A percentile compares a stretch with the other conserved stretches of the same genome.
These are phyloP conservation scores for Turnix velox DNA, from an alignment of 2,113 vertebrate genomes.

Conservation along the genomic window DNA sequence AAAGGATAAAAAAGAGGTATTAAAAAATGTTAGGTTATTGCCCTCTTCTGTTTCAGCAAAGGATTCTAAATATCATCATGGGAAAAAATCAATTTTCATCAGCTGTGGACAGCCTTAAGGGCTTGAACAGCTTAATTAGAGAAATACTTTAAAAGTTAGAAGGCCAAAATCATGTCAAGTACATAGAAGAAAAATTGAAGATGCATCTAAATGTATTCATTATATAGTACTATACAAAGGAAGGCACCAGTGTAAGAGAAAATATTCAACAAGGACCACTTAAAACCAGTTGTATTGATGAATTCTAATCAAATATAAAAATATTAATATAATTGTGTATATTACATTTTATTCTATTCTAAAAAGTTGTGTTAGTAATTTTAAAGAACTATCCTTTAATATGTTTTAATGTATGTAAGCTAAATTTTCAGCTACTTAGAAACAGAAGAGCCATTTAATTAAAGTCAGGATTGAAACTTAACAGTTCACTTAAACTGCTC, in stretches of 20 bases:
- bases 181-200: conserved; percentile 31
- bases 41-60: conserved; percentile 25
- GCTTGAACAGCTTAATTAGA: conserved; percentile 59
- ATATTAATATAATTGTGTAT: not conserved
- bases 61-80: conserved; percentile 33
- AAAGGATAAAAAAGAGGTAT: not conserved
- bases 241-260: not conserved
- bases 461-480: not conserved
- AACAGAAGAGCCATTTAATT: conserved; percentile 6
- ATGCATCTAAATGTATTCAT: conserved; percentile 31
- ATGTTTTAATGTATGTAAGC: not conserved
- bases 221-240: not conserved
- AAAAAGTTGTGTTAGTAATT: not conserved
- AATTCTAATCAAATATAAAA: not conserved
- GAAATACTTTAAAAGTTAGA: conserved; percentile 63
- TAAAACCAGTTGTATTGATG: not conserved
- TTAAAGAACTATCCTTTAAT: not conserved
- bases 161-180: conserved; percentile 60
- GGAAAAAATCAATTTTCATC: conserved; percentile 54
- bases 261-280: not conserved
- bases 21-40: not conserved
- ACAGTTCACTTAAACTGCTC: not conserved
- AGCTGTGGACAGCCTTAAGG: conserved; percentile 55
- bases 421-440: not conserved
- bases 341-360: not conserved